Evolutionary conservation across 2,113 vertebrate species (phyloP).

Genomic region (Gallinago paraguaiae): DNA sequence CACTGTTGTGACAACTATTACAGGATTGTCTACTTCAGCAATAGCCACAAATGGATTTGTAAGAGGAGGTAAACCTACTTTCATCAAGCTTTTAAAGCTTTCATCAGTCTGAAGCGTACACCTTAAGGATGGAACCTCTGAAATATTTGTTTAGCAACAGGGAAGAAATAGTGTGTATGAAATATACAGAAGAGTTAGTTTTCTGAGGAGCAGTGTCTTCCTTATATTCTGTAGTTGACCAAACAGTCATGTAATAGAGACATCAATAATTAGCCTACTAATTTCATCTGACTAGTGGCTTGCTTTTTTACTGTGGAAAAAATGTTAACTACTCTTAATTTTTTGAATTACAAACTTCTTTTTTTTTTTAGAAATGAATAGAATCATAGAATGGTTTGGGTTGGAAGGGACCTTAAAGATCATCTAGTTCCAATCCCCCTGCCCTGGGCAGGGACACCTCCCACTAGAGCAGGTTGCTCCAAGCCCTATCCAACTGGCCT

Average conservation of each 20-base stretch:
- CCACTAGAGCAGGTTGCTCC: too few relatives aligned
- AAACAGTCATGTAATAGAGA: neutral
- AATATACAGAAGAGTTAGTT: neutral
- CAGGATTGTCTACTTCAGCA: slow-evolving; percentile 95
- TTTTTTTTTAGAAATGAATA: neutral
- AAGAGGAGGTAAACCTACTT: slow-evolving; percentile 88
- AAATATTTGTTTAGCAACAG: neutral
- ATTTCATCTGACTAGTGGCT: neutral
- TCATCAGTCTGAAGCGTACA: neutral
- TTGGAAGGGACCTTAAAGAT: too few relatives aligned
- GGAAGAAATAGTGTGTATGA: neutral
- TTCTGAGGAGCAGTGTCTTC: neutral
- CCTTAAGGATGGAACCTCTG: neutral
- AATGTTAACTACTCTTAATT: neutral
- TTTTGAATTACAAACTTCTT: neutral
- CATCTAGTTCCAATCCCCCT: too few relatives aligned
- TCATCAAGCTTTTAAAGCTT: neutral
- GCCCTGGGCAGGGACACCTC: too few relatives aligned
- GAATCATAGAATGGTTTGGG: too few relatives aligned
- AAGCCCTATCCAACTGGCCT: too few relatives aligned
- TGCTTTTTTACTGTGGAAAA: neutral
- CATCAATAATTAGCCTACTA: neutral
- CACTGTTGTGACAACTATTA: slow-evolving; percentile 95
- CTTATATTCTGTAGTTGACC: neutral
- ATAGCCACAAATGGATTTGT: slow-evolving; percentile 98